Evolutionary conservation across 2,888 invertebrate genomes (phyloP).

Genomic region (Pseudanteris insignis): DNA sequence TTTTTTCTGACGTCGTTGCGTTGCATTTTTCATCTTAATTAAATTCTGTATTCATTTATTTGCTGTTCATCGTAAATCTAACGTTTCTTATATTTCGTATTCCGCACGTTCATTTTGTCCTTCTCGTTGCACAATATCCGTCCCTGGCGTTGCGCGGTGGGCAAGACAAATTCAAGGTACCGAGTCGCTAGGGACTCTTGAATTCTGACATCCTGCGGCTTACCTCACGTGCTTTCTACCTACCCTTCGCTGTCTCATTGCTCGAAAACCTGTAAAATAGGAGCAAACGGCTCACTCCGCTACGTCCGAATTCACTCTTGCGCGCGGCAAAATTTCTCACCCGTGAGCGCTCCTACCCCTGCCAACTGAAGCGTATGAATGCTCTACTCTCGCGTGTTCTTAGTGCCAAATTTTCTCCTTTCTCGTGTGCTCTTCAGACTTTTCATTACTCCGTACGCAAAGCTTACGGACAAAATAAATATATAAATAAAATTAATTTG

Average conservation of each 20-base stretch:
- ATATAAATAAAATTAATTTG: no score
- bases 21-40: slow-evolving; percentile 22
- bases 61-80: slow-evolving; percentile 31
- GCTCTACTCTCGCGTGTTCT: no score
- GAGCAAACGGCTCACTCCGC: slow-evolving; percentile 50
- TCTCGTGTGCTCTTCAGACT: no score
- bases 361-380: no score
- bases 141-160: no score
- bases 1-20: slow-evolving; percentile 12
- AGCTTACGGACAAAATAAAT: no score
- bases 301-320: slow-evolving; percentile 41
- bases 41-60: slow-evolving; percentile 39
- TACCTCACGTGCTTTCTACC: slow-evolving; percentile 35
- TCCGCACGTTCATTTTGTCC: slow-evolving; percentile 35
- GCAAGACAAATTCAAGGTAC: slow-evolving; percentile 43
- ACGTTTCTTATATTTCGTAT: slow-evolving; percentile 24
- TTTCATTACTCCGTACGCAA: no score
- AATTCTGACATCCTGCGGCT: slow-evolving; percentile 39
- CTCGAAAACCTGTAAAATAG: slow-evolving; percentile 51
- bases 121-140: slow-evolving; percentile 34
- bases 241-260: slow-evolving; percentile 44
- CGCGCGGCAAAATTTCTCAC: no score
- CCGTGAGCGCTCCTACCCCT: no score
- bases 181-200: slow-evolving; percentile 37
- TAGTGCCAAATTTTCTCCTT: no score